Base-by-base conservation (phyloP, 2,113 vertebrate genomes). In the Bambusicola thoracicus region DNA sequence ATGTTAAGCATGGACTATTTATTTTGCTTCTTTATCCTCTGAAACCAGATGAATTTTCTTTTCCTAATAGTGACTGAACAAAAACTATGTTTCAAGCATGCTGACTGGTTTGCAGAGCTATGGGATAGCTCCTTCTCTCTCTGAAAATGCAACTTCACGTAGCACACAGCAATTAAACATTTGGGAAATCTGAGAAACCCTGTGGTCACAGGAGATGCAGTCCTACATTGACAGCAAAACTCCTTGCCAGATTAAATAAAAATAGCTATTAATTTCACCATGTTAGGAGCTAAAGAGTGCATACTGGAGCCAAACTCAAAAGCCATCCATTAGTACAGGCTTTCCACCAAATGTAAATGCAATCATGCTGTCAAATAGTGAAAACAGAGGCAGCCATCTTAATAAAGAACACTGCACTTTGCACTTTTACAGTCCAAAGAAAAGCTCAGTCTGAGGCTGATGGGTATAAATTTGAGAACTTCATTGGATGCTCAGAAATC, bases 181-280 rank as follows among this genome's bases (percentile, higher is more conserved):
- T 7, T 90, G 82, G 65, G 94, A 94, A 96, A 92, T 83, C 36
- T 81, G 87, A 94, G 91, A 95, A 92, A 83, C 61, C 14, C 65
- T 91, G 79, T 81, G 87, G 89, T 83, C 93, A 89, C 79, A 77
- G 76, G 87, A 91, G 91, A 83, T 83, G 87, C 82, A 90, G 53
- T 83, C 82, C 91, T 94, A 90, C 82, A 55, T 83, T 2, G 53
- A n/a, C 87, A 68, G 85, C 85, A 92, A 76, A 92, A 89, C 68
- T 94, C 82, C 61, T 73, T 96, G 94, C 85, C 91, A 94, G 82
- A 94, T 70, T 82, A 95, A 91, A 93, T 94, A 89, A 95, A 91
- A 94, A 61, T 40, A 83, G 85, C 87, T 90, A 90, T 94, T 94
- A 90, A 92, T 92, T 94, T 96, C 73, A 68, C 68, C 25, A 14